These are phyloP conservation scores for Oryzias javanicus DNA, from an alignment of 2,113 vertebrate species.

Conservation along the genomic window DNA sequence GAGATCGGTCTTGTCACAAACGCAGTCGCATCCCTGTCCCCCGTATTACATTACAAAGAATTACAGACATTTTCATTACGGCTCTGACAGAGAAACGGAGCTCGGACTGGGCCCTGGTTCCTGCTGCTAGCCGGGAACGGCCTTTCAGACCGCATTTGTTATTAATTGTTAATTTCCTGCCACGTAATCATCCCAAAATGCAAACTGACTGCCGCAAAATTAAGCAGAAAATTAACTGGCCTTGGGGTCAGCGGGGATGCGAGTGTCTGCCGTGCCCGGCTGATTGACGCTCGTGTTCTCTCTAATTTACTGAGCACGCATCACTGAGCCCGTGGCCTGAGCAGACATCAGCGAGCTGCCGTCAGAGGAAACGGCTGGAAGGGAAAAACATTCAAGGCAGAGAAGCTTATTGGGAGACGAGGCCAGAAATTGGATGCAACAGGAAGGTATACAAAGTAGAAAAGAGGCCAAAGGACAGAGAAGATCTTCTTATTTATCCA, in stretches of 20 bases:
- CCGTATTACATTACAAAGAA: slow-evolving; percentile 95
- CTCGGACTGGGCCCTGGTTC: slow-evolving; percentile 39
- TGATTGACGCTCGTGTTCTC: slow-evolving; percentile 97
- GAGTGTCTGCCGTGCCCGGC: slow-evolving; percentile 89
- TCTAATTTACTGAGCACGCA: slow-evolving; percentile 99
- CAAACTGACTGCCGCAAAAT: slow-evolving; percentile 99
- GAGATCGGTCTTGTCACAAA: slow-evolving; percentile 82
- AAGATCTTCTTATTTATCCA: slow-evolving; percentile 52
- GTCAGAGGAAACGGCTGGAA: slow-evolving; percentile 82
- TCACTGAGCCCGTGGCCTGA: slow-evolving; percentile 93
- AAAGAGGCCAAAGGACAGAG: slow-evolving; percentile 48
- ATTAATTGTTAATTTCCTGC: slow-evolving; percentile 99
- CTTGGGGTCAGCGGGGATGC: slow-evolving; percentile 95
- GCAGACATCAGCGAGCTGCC: slow-evolving; percentile 81
- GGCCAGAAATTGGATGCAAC: slow-evolving; percentile 44
- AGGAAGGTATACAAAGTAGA: slow-evolving; percentile 77
- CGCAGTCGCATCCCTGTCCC: slow-evolving; percentile 85
- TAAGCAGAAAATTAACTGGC: slow-evolving; percentile 99
- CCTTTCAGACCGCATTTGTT: slow-evolving; percentile 96
- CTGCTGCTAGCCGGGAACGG: slow-evolving; percentile 43
- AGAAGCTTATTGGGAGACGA: slow-evolving; percentile 21
- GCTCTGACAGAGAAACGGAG: slow-evolving; percentile 66
- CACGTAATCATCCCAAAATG: slow-evolving; percentile 99
- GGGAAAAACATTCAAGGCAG: slow-evolving; percentile 21
- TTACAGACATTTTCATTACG: slow-evolving; percentile 98